Evolutionary conservation across 2,888 invertebrate genomes (phyloP).

Genomic region (Epistrophe eligans): DNA sequence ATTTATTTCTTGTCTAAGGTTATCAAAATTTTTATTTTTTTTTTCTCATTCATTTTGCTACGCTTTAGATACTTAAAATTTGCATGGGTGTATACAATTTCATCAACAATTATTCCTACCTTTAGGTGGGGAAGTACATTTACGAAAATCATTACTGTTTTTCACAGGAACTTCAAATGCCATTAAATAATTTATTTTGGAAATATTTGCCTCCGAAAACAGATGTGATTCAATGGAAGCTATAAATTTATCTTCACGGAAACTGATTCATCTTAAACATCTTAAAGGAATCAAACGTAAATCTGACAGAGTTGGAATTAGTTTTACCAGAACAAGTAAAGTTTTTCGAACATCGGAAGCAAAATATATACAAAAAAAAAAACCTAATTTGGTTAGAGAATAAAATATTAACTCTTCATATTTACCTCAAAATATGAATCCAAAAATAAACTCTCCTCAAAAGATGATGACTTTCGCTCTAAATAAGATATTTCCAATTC

Average conservation of each 20-base stretch:
- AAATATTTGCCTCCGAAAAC: conserved; percentile 12
- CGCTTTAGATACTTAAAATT: neutral
- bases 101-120: neutral
- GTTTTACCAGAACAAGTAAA: neutral
- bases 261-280: conserved; percentile 7
- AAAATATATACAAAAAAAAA: neutral
- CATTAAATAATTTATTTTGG: conserved; percentile 12
- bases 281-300: neutral
- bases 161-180: conserved; percentile 13
- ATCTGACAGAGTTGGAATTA: neutral
- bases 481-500: conserved; percentile 24
- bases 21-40: conserved; percentile 13
- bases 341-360: no score
- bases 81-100: conserved; percentile 4
- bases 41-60: neutral
- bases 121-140: conserved; percentile 24
- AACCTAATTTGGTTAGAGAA: neutral
- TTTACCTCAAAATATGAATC: neutral
- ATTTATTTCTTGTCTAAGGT: conserved; percentile 20
- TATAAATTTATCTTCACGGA: neutral
- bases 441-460: neutral
- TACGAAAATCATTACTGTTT: neutral
- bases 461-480: neutral
- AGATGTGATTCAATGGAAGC: conserved; percentile 46
- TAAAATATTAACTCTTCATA: neutral